Conservation (phyloP, 2,113 vertebrate species). For the Daubentonia madagascariensis region DNA sequence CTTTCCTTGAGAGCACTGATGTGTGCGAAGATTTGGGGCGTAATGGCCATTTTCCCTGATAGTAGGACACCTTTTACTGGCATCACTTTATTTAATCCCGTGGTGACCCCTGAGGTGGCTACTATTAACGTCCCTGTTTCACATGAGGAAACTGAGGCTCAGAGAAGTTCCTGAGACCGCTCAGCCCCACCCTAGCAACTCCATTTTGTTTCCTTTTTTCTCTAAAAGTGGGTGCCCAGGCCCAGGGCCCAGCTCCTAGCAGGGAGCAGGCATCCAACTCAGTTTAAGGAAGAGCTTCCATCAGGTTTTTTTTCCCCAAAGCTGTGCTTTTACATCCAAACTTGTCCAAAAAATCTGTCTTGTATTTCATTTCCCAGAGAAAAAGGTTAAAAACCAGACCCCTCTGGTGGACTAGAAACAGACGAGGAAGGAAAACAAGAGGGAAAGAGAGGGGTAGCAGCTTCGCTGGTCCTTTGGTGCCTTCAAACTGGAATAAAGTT, state of each 20-base stretch:
- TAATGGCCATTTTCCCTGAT: accelerated
- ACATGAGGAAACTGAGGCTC: not conserved
- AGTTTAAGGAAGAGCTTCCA: no score
- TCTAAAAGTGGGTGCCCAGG: not conserved
- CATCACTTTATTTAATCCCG: not conserved
- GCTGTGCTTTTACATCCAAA: not conserved
- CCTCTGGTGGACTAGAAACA: not conserved
- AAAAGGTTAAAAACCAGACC: not conserved
- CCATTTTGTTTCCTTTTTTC: not conserved
- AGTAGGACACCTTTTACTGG: accelerated
- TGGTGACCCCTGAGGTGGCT: not conserved
- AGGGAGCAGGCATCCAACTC: accelerated
- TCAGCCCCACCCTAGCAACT: not conserved
- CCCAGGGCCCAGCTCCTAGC: no score
- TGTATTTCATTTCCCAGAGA: not conserved
- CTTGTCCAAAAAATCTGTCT: not conserved
- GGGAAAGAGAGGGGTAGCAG: no score
- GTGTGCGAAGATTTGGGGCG: not conserved
- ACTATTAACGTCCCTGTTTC: not conserved
- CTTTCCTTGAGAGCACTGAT: not conserved
- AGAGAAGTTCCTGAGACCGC: not conserved
- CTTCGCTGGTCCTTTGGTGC: not conserved
- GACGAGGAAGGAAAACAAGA: not conserved
- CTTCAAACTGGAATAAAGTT: not conserved
- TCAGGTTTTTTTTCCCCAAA: not conserved